Base-by-base conservation (phyloP, 2,888 invertebrate species). In the Aleiodes leptofemur region DNA sequence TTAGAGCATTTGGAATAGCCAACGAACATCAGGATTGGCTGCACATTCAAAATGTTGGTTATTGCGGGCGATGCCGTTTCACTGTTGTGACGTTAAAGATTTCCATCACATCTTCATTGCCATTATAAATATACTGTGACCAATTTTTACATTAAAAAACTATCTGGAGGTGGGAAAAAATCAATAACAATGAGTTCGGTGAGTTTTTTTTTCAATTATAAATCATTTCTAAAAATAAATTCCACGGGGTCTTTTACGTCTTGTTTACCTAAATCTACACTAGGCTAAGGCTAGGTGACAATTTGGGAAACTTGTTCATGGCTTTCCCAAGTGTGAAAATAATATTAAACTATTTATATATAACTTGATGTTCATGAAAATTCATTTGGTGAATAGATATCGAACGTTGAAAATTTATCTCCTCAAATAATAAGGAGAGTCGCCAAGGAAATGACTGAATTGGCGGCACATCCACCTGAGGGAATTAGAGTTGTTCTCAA, bases 341-440 rank as follows among this genome's bases (percentile, higher is more conserved):
- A 38, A 51, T 55, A 16, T 14, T 16, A 13, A 55, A 55, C 7
- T 3, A 55, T 55, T 55, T 55, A 55, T 14, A 8, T 16, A 23
- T 55, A 55, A 55, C 7, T 55, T 14, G 3, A n/a, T 55, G 9
- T 14, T 61, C 5, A 16, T 68, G n/a, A 7, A n/a, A 38, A 13
- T 6, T 43, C 50, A 59, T 13, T 71, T 70, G 9, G 68, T 38
- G 88, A 90, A 80, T 87, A 94, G 93, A 95, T 96, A 92, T 96
- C 96, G 83, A 97, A 97, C 91, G 95, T 97, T 83, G 98, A 98
- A 92, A 98, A 98, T 91, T 92, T 98, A 85, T 96, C 97, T 78
- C 98, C 98, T 79, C 97, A 98, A 92, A 96, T 95, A 79, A 95
- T 97, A 76, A 91, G 96, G 79, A 94, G 95, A 85, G 95, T 98